Percentiles rank a stretch among this genome's conserved stretches.
Conservation (phyloP, 1,140 invertebrate genomes). For the Drosophila novamexicana region DNA sequence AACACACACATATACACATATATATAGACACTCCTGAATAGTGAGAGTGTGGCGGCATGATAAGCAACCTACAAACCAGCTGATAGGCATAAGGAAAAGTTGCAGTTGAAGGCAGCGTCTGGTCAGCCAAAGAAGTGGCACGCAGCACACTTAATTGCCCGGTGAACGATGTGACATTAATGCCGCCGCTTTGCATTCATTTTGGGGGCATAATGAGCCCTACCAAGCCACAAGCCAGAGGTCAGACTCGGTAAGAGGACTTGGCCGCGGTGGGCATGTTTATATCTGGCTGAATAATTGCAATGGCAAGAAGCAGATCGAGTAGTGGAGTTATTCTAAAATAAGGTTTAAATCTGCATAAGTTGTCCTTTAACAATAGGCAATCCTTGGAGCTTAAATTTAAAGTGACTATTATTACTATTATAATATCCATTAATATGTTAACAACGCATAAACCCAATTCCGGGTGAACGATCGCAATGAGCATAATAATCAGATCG, state of each 20-base stretch:
- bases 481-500: slow-evolving; percentile 26
- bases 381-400: too few species aligned
- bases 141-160: slow-evolving; percentile 50
- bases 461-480: slow-evolving; percentile 25
- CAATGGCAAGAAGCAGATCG: too few species aligned
- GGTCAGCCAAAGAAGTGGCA: slow-evolving; percentile 35
- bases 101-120: neutral
- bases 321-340: too few species aligned
- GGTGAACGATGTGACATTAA: slow-evolving; percentile 57
- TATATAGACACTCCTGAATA: slow-evolving; percentile 3
- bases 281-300: neutral
- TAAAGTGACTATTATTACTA: too few species aligned
- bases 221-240: slow-evolving; percentile 49
- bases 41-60: slow-evolving; percentile 80
- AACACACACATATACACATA: slow-evolving; percentile 21
- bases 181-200: slow-evolving; percentile 79
- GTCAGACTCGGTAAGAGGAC: slow-evolving; percentile 31
- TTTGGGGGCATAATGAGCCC: slow-evolving; percentile 69
- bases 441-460: neutral
- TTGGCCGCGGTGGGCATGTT: slow-evolving; percentile 16
- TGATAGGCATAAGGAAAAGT: slow-evolving; percentile 50
- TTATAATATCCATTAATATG: neutral
- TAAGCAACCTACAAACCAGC: slow-evolving; percentile 54
- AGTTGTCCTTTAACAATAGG: too few species aligned
- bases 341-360: too few species aligned